A percentile compares a stretch with the other conserved stretches of the same genome.
phyloP scores from a whole-genome alignment of 2,113 vertebrate species.

The Buteo buteo region DNA sequence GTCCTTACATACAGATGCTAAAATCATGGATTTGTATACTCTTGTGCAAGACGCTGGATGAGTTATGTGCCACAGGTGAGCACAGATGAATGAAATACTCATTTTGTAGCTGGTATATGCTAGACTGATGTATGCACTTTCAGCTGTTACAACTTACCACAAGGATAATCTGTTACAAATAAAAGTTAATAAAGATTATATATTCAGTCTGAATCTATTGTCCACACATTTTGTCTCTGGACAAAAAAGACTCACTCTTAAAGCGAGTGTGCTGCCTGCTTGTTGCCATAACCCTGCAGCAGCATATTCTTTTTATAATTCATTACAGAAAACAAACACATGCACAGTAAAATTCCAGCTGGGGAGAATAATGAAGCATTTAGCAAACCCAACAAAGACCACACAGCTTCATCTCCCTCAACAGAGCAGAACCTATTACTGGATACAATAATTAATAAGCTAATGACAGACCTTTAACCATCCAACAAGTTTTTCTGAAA shows the following conservation, averaged over 20 bases:
- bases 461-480: neutral
- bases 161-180: neutral
- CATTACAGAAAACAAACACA: conserved; percentile 15
- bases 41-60: neutral
- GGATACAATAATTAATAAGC: neutral
- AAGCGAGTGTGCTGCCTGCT: neutral
- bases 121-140: neutral
- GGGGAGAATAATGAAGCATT: conserved; percentile 51
- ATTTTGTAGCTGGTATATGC: neutral
- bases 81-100: neutral
- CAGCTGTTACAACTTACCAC: neutral
- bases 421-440: neutral
- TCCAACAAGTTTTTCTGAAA: neutral
- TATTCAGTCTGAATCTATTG: neutral
- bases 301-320: neutral
- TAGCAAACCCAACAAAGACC: conserved; percentile 38
- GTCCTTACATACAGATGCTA: neutral
- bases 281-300: neutral
- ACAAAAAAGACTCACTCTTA: neutral
- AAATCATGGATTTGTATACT: neutral
- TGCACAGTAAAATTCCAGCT: conserved; percentile 17
- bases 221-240: neutral
- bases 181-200: neutral
- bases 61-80: neutral
- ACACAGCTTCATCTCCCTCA: neutral